A percentile compares a stretch with the other conserved stretches of the same genome.
These are phyloP conservation scores for Tolypeutes matacus DNA, from an alignment of 2,797 vertebrate species.

Conservation along the genomic window DNA sequence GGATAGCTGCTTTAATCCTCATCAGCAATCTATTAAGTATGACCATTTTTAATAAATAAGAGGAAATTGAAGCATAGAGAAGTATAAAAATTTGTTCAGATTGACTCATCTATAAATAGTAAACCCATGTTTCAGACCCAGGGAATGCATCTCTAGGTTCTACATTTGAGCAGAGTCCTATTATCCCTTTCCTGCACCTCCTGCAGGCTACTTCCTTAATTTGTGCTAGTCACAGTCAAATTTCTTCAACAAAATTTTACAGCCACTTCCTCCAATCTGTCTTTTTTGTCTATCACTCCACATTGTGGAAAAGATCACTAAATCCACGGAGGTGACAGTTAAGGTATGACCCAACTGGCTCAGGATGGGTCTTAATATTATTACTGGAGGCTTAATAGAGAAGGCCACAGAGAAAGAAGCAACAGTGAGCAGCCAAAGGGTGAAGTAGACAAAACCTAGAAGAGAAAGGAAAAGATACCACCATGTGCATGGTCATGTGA, in stretches of 20 bases:
- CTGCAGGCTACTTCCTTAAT: not conserved
- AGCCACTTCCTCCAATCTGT: not conserved
- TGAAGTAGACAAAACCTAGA: too few species aligned
- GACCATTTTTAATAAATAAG: not conserved
- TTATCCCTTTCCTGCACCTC: not conserved
- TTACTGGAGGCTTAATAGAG: too few species aligned
- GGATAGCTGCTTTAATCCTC: not conserved
- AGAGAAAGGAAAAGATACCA: too few species aligned
- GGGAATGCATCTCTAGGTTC: fast-evolving
- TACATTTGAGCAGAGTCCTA: not conserved
- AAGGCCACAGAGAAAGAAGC: too few species aligned
- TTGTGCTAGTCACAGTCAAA: not conserved
- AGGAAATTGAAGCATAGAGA: not conserved
- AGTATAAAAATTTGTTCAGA: not conserved
- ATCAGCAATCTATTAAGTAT: not conserved
- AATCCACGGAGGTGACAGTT: too few species aligned
- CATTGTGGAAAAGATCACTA: too few species aligned
- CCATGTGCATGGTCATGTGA: too few species aligned
- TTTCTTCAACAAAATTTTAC: not conserved
- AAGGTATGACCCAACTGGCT: too few species aligned
- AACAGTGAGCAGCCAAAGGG: too few species aligned
- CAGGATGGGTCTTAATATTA: too few species aligned
- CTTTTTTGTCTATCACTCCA: not conserved
- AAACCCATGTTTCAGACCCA: not conserved
- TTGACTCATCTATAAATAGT: not conserved